These are phyloP conservation scores for Ondatra zibethicus DNA, from an alignment of 2,113 vertebrate species.

Conservation along the genomic window DNA sequence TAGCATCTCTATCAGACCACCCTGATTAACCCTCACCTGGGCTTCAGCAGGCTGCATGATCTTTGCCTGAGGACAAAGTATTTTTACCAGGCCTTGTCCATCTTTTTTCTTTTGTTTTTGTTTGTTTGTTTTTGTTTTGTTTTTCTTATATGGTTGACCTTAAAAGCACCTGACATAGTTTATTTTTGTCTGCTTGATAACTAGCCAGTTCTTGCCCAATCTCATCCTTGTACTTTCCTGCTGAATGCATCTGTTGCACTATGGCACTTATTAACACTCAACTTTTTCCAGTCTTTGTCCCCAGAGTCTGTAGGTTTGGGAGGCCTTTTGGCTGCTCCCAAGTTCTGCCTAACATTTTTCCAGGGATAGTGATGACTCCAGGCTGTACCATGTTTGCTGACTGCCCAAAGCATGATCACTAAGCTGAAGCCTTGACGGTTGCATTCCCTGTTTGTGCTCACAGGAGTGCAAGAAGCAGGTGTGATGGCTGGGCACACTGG, in stretches of 20 bases:
- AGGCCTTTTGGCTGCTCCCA: not conserved
- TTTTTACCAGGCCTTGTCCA: not conserved
- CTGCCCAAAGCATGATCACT: not conserved
- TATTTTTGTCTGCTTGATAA: not conserved
- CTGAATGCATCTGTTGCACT: not conserved
- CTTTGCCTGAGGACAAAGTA: not conserved
- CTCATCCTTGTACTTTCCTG: not conserved
- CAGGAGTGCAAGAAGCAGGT: not conserved
- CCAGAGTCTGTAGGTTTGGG: not conserved
- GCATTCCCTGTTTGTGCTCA: not conserved
- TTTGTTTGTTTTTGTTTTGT: no score
- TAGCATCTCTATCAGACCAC: not conserved
- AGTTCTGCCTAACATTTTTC: not conserved
- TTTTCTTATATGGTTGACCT: not conserved
- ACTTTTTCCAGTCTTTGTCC: not conserved
- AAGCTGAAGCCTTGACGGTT: not conserved
- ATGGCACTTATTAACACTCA: not conserved
- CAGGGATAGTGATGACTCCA: not conserved
- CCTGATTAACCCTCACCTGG: not conserved
- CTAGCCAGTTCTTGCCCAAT: not conserved
- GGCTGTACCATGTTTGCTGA: not conserved
- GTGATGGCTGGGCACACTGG: not conserved
- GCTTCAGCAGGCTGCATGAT: not conserved
- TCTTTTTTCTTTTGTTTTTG: not conserved
- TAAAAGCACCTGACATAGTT: not conserved